phyloP scores from a whole-genome alignment of 2,888 invertebrate species.

The Cryptus armator region DNA sequence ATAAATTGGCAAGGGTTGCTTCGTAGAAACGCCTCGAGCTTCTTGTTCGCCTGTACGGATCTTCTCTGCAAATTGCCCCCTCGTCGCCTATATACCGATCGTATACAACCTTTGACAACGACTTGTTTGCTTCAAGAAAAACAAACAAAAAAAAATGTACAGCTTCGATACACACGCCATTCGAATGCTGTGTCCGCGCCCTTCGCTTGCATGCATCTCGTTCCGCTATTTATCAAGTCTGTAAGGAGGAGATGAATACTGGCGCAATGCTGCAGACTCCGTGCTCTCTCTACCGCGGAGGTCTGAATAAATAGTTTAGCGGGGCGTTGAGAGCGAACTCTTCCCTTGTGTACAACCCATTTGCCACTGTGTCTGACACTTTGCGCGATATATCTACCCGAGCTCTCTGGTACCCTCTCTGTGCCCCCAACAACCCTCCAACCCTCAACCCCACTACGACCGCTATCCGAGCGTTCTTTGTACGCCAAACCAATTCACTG shows the following conservation, averaged over 20 bases:
- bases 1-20: neutral
- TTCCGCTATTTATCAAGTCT: conserved; percentile 54
- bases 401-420: neutral
- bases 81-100: too few species aligned
- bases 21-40: neutral
- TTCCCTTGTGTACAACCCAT: conserved; percentile 21
- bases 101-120: neutral
- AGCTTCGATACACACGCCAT: neutral
- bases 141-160: neutral
- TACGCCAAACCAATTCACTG: too few species aligned
- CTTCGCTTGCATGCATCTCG: conserved; percentile 10
- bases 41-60: too few species aligned
- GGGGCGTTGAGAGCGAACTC: conserved; percentile 13
- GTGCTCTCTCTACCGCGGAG: neutral
- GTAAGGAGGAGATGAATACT: conserved; percentile 37
- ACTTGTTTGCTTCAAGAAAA: neutral
- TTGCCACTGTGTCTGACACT: conserved; percentile 51
- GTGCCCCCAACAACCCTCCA: neutral
- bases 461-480: too few species aligned
- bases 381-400: conserved; percentile 23
- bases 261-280: conserved; percentile 35
- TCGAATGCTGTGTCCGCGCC: neutral
- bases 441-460: too few species aligned
- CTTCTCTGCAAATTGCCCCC: too few species aligned
- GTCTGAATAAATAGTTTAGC: conserved; percentile 50